Conservation (phyloP, 2,888 invertebrate genomes). For the Boloria selene region DNA sequence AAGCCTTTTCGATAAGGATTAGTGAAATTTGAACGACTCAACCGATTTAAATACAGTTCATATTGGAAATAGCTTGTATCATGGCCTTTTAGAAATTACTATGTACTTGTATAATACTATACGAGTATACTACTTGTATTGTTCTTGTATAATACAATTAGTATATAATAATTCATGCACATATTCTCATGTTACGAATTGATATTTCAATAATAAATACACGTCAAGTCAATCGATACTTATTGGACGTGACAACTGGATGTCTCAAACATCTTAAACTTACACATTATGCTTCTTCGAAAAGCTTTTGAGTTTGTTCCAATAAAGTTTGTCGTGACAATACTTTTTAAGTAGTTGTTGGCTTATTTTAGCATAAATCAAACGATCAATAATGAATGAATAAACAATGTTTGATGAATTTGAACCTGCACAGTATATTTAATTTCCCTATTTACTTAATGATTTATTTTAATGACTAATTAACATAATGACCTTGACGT, state of each 20-base stretch:
- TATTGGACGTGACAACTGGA: slow-evolving; percentile 24
- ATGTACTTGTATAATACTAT: not conserved
- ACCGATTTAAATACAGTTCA: no score
- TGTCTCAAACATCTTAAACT: slow-evolving; percentile 17
- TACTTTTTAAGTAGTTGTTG: slow-evolving; percentile 4
- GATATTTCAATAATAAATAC: not conserved
- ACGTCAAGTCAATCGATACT: not conserved
- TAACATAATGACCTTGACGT: no score
- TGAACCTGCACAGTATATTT: no score
- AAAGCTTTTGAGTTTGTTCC: slow-evolving; percentile 24
- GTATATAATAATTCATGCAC: no score
- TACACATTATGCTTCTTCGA: slow-evolving; percentile 23
- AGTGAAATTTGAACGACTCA: not conserved
- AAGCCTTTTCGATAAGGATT: not conserved
- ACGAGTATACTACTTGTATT: not conserved
- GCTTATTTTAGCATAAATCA: not conserved
- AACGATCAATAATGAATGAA: not conserved
- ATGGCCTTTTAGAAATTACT: not conserved
- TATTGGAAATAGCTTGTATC: no score
- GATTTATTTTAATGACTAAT: no score
- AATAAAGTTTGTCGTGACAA: slow-evolving; percentile 29
- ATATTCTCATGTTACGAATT: no score
- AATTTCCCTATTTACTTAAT: no score
- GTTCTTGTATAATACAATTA: not conserved
- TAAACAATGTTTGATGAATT: not conserved